Evolutionary conservation across 2,888 invertebrate genomes (phyloP).

Genomic region (Pterostichus niger): DNA sequence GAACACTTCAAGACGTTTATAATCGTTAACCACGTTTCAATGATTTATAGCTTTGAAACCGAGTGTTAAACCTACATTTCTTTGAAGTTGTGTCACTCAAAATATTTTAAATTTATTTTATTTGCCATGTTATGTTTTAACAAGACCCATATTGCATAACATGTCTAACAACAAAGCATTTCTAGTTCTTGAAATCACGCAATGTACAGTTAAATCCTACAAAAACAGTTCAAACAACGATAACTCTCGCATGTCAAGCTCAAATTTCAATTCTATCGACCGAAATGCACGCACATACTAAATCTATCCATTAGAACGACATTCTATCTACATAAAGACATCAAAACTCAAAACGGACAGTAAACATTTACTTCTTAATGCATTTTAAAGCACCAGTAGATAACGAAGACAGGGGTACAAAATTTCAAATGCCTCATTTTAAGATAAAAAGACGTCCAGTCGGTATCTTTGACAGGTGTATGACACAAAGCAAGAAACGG

Average conservation of each 20-base stretch:
- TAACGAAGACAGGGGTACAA: constrained; percentile 18
- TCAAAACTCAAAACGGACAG: not conserved
- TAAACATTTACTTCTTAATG: constrained; percentile 23
- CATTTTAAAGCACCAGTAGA: constrained; percentile 20
- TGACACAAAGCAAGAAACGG: constrained; percentile 52
- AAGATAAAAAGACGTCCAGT: constrained; percentile 9
- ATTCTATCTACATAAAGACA: constrained; percentile 22
- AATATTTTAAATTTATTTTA: too few species aligned
- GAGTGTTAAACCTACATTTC: constrained; percentile 14
- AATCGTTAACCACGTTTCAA: constrained; percentile 20
- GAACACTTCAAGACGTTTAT: not conserved
- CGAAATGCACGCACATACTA: not conserved
- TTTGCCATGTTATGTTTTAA: not conserved
- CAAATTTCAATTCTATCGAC: not conserved
- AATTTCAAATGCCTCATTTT: constrained; percentile 24
- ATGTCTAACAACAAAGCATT: not conserved
- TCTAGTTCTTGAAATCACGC: not conserved
- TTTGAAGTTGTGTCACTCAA: not conserved
- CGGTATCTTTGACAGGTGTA: constrained; percentile 49
- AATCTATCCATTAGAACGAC: constrained; percentile 17
- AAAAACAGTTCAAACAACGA: not conserved
- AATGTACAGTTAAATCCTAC: constrained; percentile 4
- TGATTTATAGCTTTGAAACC: constrained; percentile 15
- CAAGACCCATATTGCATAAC: not conserved
- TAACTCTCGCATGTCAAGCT: constrained; percentile 8